Conservation (phyloP, 2,797 vertebrate genomes). For the Mormyrops boulengeri region DNA sequence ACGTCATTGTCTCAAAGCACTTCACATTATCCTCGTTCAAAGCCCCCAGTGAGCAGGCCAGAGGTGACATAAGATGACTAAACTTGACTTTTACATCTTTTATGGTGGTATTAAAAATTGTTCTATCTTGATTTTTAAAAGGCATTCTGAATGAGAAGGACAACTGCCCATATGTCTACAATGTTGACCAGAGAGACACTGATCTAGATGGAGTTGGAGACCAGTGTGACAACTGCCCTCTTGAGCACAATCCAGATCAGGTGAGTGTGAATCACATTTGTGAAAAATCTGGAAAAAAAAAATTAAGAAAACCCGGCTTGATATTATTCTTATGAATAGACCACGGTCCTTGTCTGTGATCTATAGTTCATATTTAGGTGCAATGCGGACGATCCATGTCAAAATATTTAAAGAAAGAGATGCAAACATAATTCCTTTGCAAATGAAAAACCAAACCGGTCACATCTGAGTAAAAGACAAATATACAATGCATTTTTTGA, state of each 20-base stretch:
- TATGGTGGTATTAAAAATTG: conserved; percentile 19
- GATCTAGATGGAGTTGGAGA: conserved; percentile 94
- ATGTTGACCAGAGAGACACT: conserved; percentile 91
- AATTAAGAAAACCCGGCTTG: neutral
- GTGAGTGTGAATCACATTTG: conserved; percentile 48
- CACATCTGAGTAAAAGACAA: neutral
- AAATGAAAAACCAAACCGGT: neutral
- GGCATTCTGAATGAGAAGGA: conserved; percentile 91
- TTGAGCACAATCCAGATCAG: conserved; percentile 97
- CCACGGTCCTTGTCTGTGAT: neutral
- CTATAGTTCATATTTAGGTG: neutral
- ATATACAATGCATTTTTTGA: neutral
- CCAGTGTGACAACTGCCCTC: conserved; percentile 96
- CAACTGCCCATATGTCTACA: conserved; percentile 96
- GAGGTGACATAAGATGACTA: neutral
- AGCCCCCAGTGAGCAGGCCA: neutral
- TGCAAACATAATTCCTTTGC: neutral
- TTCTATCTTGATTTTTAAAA: conserved; percentile 44
- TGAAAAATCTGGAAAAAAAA: neutral
- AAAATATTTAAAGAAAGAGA: neutral
- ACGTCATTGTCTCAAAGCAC: neutral
- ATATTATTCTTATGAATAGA: neutral
- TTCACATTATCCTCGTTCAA: neutral
- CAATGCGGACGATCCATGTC: neutral
- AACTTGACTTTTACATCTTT: neutral